Conservation (phyloP, 1,140 invertebrate species). For the Pseudoatta argentina region DNA sequence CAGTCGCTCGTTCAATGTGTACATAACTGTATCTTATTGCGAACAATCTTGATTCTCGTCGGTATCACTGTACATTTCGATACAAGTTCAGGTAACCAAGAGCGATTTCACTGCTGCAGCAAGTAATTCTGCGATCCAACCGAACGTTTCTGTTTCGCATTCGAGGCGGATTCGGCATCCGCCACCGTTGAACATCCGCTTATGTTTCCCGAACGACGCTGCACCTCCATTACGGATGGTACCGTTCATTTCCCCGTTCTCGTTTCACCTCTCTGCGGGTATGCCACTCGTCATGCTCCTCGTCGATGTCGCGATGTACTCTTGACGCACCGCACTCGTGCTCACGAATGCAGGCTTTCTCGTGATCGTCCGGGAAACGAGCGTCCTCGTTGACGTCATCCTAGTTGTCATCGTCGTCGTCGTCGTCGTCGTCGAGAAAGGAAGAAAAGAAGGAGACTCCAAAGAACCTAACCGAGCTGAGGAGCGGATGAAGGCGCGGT, state of each 20-base stretch:
- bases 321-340: constrained; percentile 61
- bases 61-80: constrained; percentile 1
- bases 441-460: constrained; percentile 38
- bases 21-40: constrained; percentile 34
- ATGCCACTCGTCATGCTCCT: constrained; percentile 57
- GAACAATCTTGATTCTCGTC: constrained; percentile 39
- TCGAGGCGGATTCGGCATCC: neutral
- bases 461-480: constrained; percentile 43
- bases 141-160: constrained; percentile 39
- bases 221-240: constrained; percentile 46
- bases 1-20: constrained; percentile 15
- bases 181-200: constrained; percentile 43
- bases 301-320: constrained; percentile 22
- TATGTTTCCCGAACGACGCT: constrained; percentile 49
- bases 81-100: constrained; percentile 39
- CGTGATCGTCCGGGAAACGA: constrained; percentile 66
- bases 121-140: constrained; percentile 37
- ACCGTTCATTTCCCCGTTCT: neutral
- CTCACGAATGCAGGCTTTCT: constrained; percentile 56
- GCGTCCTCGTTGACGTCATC: constrained; percentile 28
- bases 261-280: neutral
- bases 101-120: constrained; percentile 24
- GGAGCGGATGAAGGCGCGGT: constrained; percentile 30
- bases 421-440: neutral
- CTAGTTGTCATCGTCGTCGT: neutral